These are phyloP conservation scores for Myanophis thanlyinensis DNA, from an alignment of 2,113 vertebrate genomes.

Conservation along the genomic window DNA sequence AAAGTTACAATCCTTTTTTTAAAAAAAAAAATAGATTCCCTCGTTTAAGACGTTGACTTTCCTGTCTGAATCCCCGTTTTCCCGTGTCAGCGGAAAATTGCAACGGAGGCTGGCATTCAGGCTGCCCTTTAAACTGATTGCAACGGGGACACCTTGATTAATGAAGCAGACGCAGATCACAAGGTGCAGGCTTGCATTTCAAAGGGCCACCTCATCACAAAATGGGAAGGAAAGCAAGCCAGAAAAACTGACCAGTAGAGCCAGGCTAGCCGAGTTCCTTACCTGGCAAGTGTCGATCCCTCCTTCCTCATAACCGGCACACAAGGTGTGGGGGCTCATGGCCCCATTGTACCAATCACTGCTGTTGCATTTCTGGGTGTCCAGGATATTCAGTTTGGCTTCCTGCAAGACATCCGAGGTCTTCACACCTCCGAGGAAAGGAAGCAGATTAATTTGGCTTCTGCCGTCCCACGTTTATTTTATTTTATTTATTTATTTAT, in stretches of 20 bases:
- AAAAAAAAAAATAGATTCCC: not conserved
- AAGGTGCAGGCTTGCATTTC: not conserved
- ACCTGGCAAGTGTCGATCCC: constrained; percentile 66
- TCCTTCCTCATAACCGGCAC: constrained; percentile 58
- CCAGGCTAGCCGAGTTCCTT: not conserved
- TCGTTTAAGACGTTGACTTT: not conserved
- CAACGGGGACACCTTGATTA: not conserved
- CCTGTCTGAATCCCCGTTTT: not conserved
- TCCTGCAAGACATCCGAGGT: constrained; percentile 46
- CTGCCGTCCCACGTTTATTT: too few species aligned
- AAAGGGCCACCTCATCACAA: not conserved
- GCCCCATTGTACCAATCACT: constrained; percentile 58
- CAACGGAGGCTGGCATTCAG: not conserved
- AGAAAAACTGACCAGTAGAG: not conserved
- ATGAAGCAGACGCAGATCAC: not conserved
- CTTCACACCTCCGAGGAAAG: not conserved
- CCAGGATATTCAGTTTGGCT: constrained; percentile 39
- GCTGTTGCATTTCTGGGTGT: constrained; percentile 51
- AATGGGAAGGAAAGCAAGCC: not conserved
- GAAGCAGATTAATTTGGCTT: not conserved
- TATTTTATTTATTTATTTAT: too few species aligned
- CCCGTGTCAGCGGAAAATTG: not conserved
- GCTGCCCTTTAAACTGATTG: not conserved
- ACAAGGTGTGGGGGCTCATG: constrained; percentile 47
- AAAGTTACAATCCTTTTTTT: not conserved